phyloP scores from a whole-genome alignment of 1,140 invertebrate genomes.

The Globodera rostochiensis region DNA sequence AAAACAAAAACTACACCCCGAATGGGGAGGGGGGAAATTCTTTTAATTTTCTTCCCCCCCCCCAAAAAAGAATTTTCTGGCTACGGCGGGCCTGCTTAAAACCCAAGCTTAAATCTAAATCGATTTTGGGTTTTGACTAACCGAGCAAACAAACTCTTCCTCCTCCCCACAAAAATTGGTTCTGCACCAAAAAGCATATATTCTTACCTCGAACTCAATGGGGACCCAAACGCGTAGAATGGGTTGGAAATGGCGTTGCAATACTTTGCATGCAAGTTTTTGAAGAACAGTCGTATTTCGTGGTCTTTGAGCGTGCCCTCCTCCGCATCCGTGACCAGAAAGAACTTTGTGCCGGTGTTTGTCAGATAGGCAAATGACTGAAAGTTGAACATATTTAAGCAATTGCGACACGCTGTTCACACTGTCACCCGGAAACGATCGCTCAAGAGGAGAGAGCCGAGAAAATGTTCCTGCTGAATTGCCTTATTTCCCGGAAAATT shows the following conservation, averaged over 20 bases:
- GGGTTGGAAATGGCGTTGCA: constrained; percentile 60
- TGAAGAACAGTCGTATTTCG: constrained; percentile 55
- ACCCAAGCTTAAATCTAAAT: too few relatives aligned
- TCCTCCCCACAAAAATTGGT: too few relatives aligned
- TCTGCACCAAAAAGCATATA: too few relatives aligned
- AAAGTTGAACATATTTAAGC: constrained; percentile 25
- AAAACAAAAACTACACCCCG: too few relatives aligned
- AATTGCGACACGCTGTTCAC: constrained; percentile 7
- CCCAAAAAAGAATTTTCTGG: too few relatives aligned
- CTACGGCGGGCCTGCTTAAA: too few relatives aligned
- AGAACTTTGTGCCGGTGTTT: constrained; percentile 57
- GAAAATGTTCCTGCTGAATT: constrained; percentile 40
- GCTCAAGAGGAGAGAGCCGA: constrained; percentile 52
- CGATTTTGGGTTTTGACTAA: too few relatives aligned
- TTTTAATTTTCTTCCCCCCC: too few relatives aligned
- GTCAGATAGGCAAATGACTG: constrained; percentile 64
- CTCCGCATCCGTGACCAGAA: constrained; percentile 55
- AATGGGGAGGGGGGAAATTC: too few relatives aligned
- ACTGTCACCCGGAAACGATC: constrained; percentile 35
- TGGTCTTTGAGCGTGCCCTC: constrained; percentile 56
- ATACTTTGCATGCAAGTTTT: constrained; percentile 54
- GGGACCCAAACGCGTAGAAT: constrained; percentile 52
- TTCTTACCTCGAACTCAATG: constrained; percentile 49
- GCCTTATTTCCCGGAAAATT: constrained; percentile 40
- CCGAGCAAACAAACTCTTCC: too few relatives aligned